Evolutionary conservation across 30 jellyfish, hydroid and myxozoan species (phyloP).

Genomic region (Aurelia coerulea): DNA sequence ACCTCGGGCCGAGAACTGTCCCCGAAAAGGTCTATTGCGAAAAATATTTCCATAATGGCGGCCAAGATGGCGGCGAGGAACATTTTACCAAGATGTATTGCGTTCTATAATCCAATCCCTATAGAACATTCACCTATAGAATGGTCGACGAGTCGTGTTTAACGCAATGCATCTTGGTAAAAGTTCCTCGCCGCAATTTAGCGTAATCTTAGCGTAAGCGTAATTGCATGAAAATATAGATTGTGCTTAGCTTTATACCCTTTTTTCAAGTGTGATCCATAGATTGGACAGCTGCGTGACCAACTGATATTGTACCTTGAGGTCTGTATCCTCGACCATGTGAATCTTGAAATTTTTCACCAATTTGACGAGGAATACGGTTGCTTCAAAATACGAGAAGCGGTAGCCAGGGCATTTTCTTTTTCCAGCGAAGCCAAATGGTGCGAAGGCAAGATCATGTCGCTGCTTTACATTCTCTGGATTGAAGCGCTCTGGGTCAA

Average conservation of each 20-base stretch:
- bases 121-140: no score
- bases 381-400: slow-evolving; percentile 74
- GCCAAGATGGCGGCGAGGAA: no score
- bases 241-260: slow-evolving; percentile 7
- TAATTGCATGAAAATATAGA: no score
- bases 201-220: no score
- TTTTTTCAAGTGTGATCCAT: slow-evolving; percentile 69
- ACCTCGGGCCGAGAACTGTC: no score
- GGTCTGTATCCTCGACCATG: slow-evolving; percentile 64
- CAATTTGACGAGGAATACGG: slow-evolving; percentile 50
- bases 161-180: no score
- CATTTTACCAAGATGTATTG: no score
- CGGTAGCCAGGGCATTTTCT: slow-evolving; percentile 95
- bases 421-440: slow-evolving; percentile 97
- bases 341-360: slow-evolving; percentile 70
- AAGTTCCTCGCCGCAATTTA: no score
- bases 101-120: no score
- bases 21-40: no score
- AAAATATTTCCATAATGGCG: no score
- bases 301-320: slow-evolving; percentile 33
- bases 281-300: slow-evolving; percentile 80
- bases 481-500: slow-evolving; percentile 92
- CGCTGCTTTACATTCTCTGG: slow-evolving; percentile 68
- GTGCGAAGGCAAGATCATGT: slow-evolving; percentile 71
- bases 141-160: no score